Conservation (phyloP, 2,797 vertebrate species). For the Argyrosomus regius region DNA sequence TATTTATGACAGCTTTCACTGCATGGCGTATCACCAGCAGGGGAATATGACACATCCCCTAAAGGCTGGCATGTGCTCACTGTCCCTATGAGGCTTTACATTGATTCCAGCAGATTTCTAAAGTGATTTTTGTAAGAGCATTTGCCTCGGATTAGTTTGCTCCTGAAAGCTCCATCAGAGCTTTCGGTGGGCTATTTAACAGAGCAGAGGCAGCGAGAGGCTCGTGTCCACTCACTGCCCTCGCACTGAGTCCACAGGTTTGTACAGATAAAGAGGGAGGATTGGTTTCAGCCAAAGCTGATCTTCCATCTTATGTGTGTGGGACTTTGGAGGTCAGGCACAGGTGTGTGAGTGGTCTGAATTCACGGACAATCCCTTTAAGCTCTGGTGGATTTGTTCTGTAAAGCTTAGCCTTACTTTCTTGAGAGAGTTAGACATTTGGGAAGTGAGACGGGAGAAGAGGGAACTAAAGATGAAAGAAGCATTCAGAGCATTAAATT, state of each 20-base stretch:
- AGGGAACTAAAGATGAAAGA: constrained; percentile 49
- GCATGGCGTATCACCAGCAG: constrained; percentile 44
- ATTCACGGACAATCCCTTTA: constrained; percentile 74
- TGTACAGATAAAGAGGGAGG: constrained; percentile 74
- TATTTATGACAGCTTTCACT: constrained; percentile 61
- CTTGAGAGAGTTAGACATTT: constrained; percentile 64
- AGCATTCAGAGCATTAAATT: constrained; percentile 11
- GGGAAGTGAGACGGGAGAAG: constrained; percentile 30
- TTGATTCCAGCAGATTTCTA: constrained; percentile 84
- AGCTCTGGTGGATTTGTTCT: constrained; percentile 75
- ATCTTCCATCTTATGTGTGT: constrained; percentile 73
- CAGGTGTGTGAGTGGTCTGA: constrained; percentile 75
- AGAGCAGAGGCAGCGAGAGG: constrained; percentile 64
- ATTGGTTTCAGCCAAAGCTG: constrained; percentile 80
- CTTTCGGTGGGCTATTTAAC: constrained; percentile 83
- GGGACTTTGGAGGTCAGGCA: constrained; percentile 66
- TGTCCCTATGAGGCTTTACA: constrained; percentile 76
- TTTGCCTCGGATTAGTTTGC: constrained; percentile 85
- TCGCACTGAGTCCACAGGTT: constrained; percentile 58
- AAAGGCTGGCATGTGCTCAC: constrained; percentile 65
- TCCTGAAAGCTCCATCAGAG: constrained; percentile 83
- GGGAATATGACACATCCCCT: constrained; percentile 63
- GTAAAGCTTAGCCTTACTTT: constrained; percentile 71
- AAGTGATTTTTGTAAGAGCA: constrained; percentile 87
- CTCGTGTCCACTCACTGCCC: constrained; percentile 48